Percentiles rank a stretch among this genome's conserved stretches.
Evolutionary conservation across 2,113 vertebrate species (phyloP).

Genomic region (Penelope pileata): DNA sequence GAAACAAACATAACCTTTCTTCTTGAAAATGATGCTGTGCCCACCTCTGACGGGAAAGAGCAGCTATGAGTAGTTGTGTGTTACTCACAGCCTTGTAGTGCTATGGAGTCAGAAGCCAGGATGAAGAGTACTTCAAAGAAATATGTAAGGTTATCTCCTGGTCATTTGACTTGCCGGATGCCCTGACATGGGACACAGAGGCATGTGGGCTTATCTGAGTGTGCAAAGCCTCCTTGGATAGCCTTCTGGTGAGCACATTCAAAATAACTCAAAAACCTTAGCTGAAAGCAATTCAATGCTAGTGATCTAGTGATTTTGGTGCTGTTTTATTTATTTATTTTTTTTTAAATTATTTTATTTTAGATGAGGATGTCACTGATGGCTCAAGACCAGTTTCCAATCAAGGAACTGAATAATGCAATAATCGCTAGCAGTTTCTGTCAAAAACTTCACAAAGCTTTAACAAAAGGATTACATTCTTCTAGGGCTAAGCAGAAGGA

Average conservation of each 20-base stretch:
- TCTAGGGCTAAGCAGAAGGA: conserved; percentile 8
- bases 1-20: neutral
- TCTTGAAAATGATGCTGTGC: neutral
- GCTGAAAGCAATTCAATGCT: neutral
- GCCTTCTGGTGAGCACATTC: too few relatives aligned
- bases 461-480: conserved; percentile 19
- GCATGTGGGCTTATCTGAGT: neutral
- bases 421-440: conserved; percentile 19
- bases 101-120: neutral
- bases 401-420: neutral
- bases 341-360: neutral
- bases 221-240: neutral
- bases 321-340: too few relatives aligned
- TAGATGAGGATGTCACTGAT: neutral
- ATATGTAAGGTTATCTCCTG: neutral
- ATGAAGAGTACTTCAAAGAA: neutral
- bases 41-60: neutral
- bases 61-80: neutral
- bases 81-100: neutral
- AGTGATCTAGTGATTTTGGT: too few relatives aligned
- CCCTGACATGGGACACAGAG: fast-evolving
- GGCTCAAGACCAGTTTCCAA: neutral
- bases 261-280: neutral
- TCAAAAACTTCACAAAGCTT: conserved; percentile 28
- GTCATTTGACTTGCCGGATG: neutral